phyloP scores from a whole-genome alignment of 2,113 vertebrate species.

The human (Homo sapiens) region DNA sequence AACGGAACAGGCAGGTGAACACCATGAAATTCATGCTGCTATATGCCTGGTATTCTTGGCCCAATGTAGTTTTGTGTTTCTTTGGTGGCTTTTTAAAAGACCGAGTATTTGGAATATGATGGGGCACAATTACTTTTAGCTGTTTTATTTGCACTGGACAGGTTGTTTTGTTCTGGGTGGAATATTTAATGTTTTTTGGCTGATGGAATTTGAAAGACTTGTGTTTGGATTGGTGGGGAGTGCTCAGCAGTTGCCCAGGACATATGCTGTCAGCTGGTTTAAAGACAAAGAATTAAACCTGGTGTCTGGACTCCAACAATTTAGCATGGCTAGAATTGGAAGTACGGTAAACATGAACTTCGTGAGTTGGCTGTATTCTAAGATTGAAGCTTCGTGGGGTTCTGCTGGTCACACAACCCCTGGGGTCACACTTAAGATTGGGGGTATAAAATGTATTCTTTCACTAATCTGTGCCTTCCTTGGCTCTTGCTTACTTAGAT shows the following conservation, averaged over 20 bases:
- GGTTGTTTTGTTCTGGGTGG: constrained; percentile 93
- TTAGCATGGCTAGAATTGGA: constrained; percentile 97
- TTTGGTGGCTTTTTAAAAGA: constrained; percentile 96
- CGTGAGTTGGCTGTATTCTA: constrained; percentile 94
- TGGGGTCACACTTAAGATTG: constrained; percentile 85
- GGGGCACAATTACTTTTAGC: constrained; percentile 95
- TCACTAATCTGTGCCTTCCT: constrained; percentile 88
- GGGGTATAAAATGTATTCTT: constrained; percentile 89
- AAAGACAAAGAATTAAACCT: constrained; percentile 98
- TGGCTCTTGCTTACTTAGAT: constrained; percentile 92
- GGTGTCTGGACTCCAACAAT: constrained; percentile 97
- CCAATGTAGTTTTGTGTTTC: constrained; percentile 97
- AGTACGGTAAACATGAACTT: constrained; percentile 99
- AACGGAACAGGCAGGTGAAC: constrained; percentile 94
- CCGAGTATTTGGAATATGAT: constrained; percentile 94
- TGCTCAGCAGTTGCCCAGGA: constrained; percentile 98
- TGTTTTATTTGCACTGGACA: constrained; percentile 94
- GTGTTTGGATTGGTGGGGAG: constrained; percentile 96
- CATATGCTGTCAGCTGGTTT: constrained; percentile 98
- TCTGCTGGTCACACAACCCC: constrained; percentile 86
- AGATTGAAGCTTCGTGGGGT: constrained; percentile 80
- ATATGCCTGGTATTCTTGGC: constrained; percentile 99
- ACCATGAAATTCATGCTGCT: constrained; percentile 95
- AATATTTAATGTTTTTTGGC: constrained; percentile 89
- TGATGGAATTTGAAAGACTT: constrained; percentile 95